phyloP scores from a whole-genome alignment of 2,797 vertebrate species.

The Bradypus variegatus region DNA sequence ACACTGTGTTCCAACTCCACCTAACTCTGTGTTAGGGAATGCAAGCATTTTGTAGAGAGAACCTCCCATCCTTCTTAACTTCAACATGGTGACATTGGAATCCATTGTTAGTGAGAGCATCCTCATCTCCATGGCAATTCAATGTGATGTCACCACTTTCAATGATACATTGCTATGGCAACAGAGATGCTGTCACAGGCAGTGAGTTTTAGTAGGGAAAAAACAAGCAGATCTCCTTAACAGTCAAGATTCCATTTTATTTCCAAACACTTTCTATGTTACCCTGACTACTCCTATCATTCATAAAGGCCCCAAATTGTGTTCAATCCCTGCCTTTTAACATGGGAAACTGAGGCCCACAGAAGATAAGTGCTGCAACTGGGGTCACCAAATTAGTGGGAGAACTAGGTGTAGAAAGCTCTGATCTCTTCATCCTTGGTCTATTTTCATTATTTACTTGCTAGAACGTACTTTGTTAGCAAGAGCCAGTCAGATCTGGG shows the following conservation, averaged over 20 bases:
- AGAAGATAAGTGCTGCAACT: background rate
- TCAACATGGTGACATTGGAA: background rate
- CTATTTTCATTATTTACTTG: background rate
- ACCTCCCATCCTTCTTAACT: background rate
- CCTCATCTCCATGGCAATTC: background rate
- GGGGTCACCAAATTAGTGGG: background rate
- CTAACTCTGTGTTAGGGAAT: background rate
- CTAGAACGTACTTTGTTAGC: background rate
- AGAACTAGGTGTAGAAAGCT: background rate
- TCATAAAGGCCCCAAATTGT: background rate
- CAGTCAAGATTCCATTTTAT: slow-evolving; percentile 21
- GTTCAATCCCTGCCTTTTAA: background rate
- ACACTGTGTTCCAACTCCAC: background rate
- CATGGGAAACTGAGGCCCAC: background rate
- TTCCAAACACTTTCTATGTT: background rate
- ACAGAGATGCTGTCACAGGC: slow-evolving; percentile 33
- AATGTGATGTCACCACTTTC: slow-evolving; percentile 40
- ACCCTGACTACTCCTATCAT: background rate
- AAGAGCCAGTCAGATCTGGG: background rate
- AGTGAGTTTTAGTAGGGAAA: background rate
- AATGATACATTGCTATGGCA: slow-evolving; percentile 8
- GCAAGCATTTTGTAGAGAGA: background rate
- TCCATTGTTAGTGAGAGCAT: background rate
- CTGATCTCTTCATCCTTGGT: background rate
- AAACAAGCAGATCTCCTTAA: background rate